Conservation (phyloP, 2,888 invertebrate species). For the Rugalucina vietnamica region DNA sequence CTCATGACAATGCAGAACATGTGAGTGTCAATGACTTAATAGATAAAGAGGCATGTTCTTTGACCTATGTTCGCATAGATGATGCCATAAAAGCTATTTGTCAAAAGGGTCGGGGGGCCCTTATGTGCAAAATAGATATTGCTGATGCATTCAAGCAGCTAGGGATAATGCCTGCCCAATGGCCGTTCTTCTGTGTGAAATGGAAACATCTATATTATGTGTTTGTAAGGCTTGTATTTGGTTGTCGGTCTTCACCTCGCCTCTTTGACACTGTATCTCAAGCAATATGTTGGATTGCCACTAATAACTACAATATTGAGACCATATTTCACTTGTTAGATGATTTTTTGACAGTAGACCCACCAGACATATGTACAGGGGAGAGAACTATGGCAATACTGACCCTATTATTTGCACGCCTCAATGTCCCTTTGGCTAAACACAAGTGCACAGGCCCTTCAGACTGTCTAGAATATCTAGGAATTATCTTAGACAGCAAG, state of each 20-base stretch:
- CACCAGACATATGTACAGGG: slow-evolving; percentile 12
- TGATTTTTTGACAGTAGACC: slow-evolving; percentile 41
- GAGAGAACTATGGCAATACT: slow-evolving; percentile 50
- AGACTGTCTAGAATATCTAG: slow-evolving; percentile 45
- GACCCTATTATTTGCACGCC: slow-evolving; percentile 30
- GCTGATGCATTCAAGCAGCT: slow-evolving; percentile 53
- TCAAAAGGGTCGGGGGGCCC: slow-evolving; percentile 21
- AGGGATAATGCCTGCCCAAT: slow-evolving; percentile 36
- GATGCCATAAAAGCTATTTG: slow-evolving; percentile 51
- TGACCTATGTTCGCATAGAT: slow-evolving; percentile 55
- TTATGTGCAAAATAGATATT: slow-evolving; percentile 52
- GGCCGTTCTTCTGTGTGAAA: slow-evolving; percentile 44
- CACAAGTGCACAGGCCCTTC: slow-evolving; percentile 51
- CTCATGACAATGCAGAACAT: slow-evolving; percentile 49
- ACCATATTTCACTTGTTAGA: slow-evolving; percentile 52
- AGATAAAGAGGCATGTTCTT: slow-evolving; percentile 48
- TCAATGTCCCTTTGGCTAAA: slow-evolving; percentile 45
- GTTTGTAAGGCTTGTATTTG: slow-evolving; percentile 47
- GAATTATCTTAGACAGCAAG: no score
- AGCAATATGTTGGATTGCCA: slow-evolving; percentile 55
- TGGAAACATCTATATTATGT: slow-evolving; percentile 50
- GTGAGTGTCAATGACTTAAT: slow-evolving; percentile 56
- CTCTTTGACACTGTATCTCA: slow-evolving; percentile 46
- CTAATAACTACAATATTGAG: slow-evolving; percentile 36
- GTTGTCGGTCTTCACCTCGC: slow-evolving; percentile 46